Evolutionary conservation across 2,888 invertebrate genomes (phyloP).

Genomic region (Chorisops tibialis): DNA sequence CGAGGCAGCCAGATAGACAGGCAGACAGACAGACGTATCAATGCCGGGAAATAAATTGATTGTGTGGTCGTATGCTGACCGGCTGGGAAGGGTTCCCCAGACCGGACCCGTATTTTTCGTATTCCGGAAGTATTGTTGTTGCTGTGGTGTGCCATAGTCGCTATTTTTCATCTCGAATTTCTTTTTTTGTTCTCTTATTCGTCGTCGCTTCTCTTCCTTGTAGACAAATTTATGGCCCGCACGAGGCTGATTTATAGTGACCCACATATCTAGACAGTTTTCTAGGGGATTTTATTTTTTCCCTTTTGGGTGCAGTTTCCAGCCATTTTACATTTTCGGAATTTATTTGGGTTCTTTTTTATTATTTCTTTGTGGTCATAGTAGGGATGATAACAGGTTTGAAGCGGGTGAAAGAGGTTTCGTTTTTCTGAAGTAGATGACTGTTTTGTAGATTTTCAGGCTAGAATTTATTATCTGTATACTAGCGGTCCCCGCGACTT

Average conservation of each 20-base stretch:
- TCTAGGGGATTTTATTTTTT: neutral
- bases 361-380: constrained; percentile 5
- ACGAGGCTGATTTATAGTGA: constrained; percentile 19
- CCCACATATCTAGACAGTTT: constrained; percentile 19
- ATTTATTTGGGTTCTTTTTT: constrained; percentile 14
- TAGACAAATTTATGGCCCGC: constrained; percentile 23
- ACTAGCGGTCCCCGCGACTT: too few relatives aligned
- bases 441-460: too few relatives aligned
- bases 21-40: constrained; percentile 17
- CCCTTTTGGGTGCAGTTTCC: neutral
- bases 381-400: too few relatives aligned
- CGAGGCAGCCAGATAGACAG: neutral
- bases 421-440: too few relatives aligned
- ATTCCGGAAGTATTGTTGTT: constrained; percentile 4
- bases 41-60: constrained; percentile 14
- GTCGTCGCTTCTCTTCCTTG: constrained; percentile 17
- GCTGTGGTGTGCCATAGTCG: neutral
- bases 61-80: neutral
- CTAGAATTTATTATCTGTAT: too few relatives aligned
- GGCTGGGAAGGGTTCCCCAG: neutral
- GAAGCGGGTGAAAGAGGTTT: too few relatives aligned
- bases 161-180: neutral
- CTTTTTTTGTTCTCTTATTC: neutral
- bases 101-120: constrained; percentile 1
- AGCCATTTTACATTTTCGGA: constrained; percentile 19